Base-by-base conservation (phyloP, 2,888 invertebrate species). In the Noctua janthina region DNA sequence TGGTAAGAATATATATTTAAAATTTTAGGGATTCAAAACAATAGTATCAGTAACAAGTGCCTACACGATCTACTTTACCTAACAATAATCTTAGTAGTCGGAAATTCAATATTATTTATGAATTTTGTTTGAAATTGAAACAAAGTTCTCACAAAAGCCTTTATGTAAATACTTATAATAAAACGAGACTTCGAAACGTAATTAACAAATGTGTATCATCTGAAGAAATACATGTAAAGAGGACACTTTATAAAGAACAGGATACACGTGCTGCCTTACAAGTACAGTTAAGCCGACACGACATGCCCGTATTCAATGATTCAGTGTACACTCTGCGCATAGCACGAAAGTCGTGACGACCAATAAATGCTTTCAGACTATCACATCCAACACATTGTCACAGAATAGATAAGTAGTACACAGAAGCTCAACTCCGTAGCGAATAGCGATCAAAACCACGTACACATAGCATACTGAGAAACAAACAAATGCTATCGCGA, bases 341-440 rank as follows among this genome's bases (percentile, higher is more conserved):
- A 87, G 92, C 94, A 95, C 93, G 94, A 93, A 92, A 92, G 82
- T 95, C 95, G 95, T 95, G 95, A 95, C 94, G 82, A 81, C 84
- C 91, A 93, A 94, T 94, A 94, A 88, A 92, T 92, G 92, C 91
- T 92, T 90, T 87, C 90, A 90, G 92, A 90, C 88, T 88, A 91
- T 86, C 87, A 90, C 79, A 82, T 76, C 51, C 35, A 75, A 74
- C 35, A 74, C 35, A 46, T 1, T 6, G 29, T 39, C 46, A 69
- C 39, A 74, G 15, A 35, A 59, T 23, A 49, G 17, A 51, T 39
- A 56, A 2, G 29, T 51, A 8, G 0, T 17, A 66, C n/a, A 43
- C 80, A 74, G 67, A 82, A 74, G 43, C 7, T 8, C 20, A 74
- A 8, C 6, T 43, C 11, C 2, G 20, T 20, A 66, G 7, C 0